Evolutionary conservation across 2,888 invertebrate genomes (phyloP), one percentile per base, ranked within the genome.

Genomic region (Tiliacea citrago): DNA sequence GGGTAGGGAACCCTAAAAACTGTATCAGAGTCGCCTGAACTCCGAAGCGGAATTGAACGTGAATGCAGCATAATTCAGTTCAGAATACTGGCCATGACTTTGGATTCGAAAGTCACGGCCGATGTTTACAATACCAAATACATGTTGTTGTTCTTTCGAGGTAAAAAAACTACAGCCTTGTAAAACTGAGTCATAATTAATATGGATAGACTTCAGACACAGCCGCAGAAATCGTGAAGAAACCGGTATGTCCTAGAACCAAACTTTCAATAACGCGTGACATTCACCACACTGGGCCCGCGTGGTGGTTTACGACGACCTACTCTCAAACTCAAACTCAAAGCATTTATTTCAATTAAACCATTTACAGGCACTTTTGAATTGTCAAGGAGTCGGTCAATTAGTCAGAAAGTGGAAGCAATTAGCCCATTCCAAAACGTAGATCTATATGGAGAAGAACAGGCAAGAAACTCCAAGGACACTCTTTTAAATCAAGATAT

Each of bases 21-120:
- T 35, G 29, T 42, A 6, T 62, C 42, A 24, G 7, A 9, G 35
- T 51, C 63, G 51, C 51, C 24, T 35, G 4, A 68, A 55, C 49
- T 29, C 7, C 57, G 49, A 62, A 47, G 21, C 24, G 16, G 10
- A 55, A 39, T 47, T 29, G 24, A 49, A 57, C n/a, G 10, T 39
- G n/a, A 39, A 55, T 18, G n/a, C 16, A 68, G 24, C 49, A 39
- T 9, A 47, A 16, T 74, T 51, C 35, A 53, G 35, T 65, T 76
- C 42, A 62, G 42, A 42, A 51, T 42, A 62, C 35, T 45, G 42
- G n/a, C 68, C 60, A 18, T 68, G 60, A 53, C 62, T 62, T 61
- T 49, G 49, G 35, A 76, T 57, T 62, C 24, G 49, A 75, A 62
- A 69, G 69, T 63, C 61, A 63, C 0, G 78, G 45, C 18, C 69